A percentile compares a stretch with the other conserved stretches of the same genome.
These are phyloP conservation scores for Lateolabrax maculatus DNA, from an alignment of 2,797 vertebrate species.

Conservation along the genomic window DNA sequence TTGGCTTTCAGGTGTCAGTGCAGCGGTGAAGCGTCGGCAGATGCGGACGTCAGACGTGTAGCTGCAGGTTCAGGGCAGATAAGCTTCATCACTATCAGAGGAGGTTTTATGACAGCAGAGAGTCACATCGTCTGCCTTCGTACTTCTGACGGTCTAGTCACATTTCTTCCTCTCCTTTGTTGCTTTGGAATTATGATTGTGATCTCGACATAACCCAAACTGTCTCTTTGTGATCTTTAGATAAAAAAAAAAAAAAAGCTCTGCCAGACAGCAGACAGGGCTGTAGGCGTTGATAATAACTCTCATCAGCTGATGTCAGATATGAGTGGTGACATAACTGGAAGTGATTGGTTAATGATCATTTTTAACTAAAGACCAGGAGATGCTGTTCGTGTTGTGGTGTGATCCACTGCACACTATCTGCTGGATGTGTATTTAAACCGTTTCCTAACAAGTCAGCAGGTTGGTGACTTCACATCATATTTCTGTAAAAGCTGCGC, in stretches of 20 bases:
- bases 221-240: background rate
- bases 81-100: background rate
- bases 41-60: background rate
- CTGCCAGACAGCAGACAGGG: background rate
- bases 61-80: conserved; percentile 8
- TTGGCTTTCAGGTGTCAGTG: background rate
- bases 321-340: no score
- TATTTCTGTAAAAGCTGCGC: background rate
- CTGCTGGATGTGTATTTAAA: no score
- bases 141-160: no score
- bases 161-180: no score
- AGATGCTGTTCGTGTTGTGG: background rate
- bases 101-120: background rate
- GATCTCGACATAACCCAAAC: background rate
- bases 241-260: background rate
- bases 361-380: background rate
- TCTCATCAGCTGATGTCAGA: background rate
- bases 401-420: no score
- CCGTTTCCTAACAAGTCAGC: no score
- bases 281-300: background rate
- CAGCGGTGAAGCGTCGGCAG: background rate
- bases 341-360: background rate
- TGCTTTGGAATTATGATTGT: background rate
- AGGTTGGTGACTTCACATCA: no score
- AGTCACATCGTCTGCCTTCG: no score